A percentile compares a stretch with the other conserved stretches of the same genome.
These are phyloP conservation scores for Phrynosoma platyrhinos DNA, from an alignment of 2,113 vertebrate genomes.

Conservation along the genomic window DNA sequence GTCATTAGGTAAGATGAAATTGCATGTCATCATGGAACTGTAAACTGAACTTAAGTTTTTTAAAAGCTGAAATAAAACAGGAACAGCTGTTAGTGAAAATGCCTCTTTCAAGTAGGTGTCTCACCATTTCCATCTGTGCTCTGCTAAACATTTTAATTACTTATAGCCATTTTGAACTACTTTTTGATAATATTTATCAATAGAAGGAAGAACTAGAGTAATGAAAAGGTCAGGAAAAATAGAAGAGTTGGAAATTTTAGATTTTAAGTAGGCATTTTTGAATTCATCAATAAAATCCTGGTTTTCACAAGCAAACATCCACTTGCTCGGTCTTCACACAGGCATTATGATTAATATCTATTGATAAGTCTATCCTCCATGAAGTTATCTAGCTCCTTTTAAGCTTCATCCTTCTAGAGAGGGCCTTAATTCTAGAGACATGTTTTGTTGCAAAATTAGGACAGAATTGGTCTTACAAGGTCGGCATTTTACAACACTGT, in stretches of 20 bases:
- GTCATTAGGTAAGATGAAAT: neutral
- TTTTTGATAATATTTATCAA: constrained; percentile 72
- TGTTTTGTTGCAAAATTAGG: too few relatives aligned
- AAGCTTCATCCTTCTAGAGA: too few relatives aligned
- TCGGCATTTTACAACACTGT: too few relatives aligned
- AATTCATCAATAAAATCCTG: neutral
- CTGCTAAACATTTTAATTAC: constrained; percentile 66
- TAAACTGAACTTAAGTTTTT: constrained; percentile 56
- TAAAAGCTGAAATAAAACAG: constrained; percentile 55
- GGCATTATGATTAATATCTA: too few relatives aligned
- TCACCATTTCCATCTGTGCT: constrained; percentile 59
- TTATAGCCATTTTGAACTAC: constrained; percentile 62
- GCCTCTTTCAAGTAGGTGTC: constrained; percentile 47
- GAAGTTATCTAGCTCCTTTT: too few relatives aligned
- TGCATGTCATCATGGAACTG: constrained; percentile 24
- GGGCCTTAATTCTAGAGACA: too few relatives aligned
- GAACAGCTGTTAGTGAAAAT: constrained; percentile 43
- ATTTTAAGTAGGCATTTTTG: neutral
- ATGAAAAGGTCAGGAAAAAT: neutral
- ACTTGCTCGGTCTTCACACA: too few relatives aligned
- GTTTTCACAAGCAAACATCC: too few relatives aligned
- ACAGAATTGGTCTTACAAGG: too few relatives aligned
- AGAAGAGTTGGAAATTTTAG: neutral
- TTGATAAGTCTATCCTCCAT: too few relatives aligned
- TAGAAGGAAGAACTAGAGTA: constrained; percentile 24